These are phyloP conservation scores for Zaprionus tsacasi DNA, from an alignment of 1,140 invertebrate genomes.

Conservation along the genomic window DNA sequence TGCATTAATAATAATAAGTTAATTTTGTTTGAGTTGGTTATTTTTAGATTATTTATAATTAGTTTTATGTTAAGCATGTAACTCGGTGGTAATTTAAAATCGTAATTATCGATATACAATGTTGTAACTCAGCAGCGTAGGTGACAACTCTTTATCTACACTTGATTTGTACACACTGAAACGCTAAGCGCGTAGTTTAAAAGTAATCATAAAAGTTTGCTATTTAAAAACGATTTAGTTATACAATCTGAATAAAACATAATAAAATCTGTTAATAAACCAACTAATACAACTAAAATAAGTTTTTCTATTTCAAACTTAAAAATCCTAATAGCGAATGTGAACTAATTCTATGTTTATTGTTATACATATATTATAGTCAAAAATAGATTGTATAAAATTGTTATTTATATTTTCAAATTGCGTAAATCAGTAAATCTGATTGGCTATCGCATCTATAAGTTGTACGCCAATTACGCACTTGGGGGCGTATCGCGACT, in stretches of 20 bases:
- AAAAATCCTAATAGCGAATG: not conserved
- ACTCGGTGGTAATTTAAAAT: too few species aligned
- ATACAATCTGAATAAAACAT: too few species aligned
- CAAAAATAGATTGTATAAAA: not conserved
- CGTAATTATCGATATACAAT: not conserved
- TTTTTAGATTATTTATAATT: not conserved
- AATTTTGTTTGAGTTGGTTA: not conserved
- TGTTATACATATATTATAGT: not conserved
- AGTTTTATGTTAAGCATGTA: too few species aligned
- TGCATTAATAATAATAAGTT: too few species aligned
- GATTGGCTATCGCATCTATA: conserved; percentile 39
- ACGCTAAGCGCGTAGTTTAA: not conserved
- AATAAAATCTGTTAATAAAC: not conserved
- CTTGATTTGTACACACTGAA: not conserved
- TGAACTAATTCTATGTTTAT: not conserved
- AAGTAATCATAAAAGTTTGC: not conserved
- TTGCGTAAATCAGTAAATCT: not conserved
- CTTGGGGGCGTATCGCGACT: conserved; percentile 53
- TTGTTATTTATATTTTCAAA: conserved; percentile 5
- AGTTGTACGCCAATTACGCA: conserved; percentile 44
- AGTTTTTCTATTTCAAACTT: not conserved
- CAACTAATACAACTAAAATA: not conserved
- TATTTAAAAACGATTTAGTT: not conserved
- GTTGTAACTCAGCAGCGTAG: not conserved
- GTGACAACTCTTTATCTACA: not conserved